A percentile compares a stretch with the other conserved stretches of the same genome.
Evolutionary conservation across 2,113 vertebrate species (phyloP).

Genomic region (Coptodon bakossiorum): DNA sequence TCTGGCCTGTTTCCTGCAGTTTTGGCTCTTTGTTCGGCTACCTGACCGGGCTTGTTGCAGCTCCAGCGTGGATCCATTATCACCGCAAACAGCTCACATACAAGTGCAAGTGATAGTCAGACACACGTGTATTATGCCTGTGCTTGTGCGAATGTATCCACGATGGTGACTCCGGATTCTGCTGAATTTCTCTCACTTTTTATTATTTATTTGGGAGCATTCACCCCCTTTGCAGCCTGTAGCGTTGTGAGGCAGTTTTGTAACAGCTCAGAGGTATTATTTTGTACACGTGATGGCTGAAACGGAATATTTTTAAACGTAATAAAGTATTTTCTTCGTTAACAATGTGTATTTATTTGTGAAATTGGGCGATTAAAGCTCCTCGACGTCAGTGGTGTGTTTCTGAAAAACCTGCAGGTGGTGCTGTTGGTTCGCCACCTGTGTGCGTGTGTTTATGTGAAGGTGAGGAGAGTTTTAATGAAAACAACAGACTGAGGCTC

Average conservation of each 20-base stretch:
- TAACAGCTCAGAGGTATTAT: not conserved
- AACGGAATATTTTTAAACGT: not conserved
- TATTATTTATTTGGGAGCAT: slow-evolving; percentile 19
- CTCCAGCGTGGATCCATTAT: slow-evolving; percentile 92
- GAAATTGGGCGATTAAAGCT: not conserved
- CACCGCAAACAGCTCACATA: slow-evolving; percentile 94
- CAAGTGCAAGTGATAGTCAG: slow-evolving; percentile 80
- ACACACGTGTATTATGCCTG: not conserved
- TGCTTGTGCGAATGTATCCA: not conserved
- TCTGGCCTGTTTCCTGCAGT: slow-evolving; percentile 97
- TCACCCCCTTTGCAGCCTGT: not conserved
- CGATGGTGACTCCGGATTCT: not conserved
- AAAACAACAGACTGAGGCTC: not conserved
- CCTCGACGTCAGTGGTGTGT: not conserved
- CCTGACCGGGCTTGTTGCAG: slow-evolving; percentile 80
- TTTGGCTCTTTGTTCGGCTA: slow-evolving; percentile 88
- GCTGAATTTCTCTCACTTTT: not conserved
- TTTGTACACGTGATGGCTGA: slow-evolving; percentile 18
- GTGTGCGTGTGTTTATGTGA: not conserved
- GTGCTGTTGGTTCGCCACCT: slow-evolving; percentile 13
- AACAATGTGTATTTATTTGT: not conserved
- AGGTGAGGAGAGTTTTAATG: not conserved
- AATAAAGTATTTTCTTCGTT: slow-evolving; percentile 33
- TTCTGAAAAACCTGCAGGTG: slow-evolving; percentile 10
- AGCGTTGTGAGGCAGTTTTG: not conserved